phyloP scores from a whole-genome alignment of 2,797 vertebrate genomes.

The Syncerus caffer region DNA sequence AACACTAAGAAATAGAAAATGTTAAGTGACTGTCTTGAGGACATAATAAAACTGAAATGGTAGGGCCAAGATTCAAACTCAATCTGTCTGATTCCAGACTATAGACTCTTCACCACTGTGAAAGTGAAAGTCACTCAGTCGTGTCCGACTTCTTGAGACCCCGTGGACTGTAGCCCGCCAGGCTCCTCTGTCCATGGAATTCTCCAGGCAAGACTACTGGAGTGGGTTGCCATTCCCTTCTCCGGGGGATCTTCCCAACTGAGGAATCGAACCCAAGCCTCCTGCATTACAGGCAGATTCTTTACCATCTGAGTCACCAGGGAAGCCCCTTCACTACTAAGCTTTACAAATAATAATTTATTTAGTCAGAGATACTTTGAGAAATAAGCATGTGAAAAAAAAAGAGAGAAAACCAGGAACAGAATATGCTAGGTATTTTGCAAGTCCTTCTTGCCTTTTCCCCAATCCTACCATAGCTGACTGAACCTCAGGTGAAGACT shows the following conservation, averaged over 20 bases:
- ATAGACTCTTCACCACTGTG: neutral
- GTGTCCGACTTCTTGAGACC: neutral
- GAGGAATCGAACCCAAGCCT: neutral
- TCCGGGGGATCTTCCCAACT: neutral
- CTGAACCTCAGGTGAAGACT: neutral
- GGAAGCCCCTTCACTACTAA: neutral
- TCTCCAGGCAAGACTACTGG: neutral
- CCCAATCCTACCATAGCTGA: neutral
- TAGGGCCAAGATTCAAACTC: neutral
- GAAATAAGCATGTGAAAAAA: neutral
- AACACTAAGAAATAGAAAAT: neutral
- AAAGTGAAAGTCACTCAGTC: neutral
- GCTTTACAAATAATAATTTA: neutral
- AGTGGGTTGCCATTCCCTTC: neutral
- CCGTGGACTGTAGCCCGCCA: neutral
- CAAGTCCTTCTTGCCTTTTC: neutral
- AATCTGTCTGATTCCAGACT: neutral
- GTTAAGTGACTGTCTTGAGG: neutral
- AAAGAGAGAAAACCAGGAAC: neutral
- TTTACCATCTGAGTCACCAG: neutral
- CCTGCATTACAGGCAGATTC: neutral
- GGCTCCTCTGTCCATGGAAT: neutral
- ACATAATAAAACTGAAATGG: neutral
- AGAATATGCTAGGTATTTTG: neutral
- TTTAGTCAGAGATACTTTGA: neutral